Evolutionary conservation across 2,888 invertebrate genomes (phyloP), one percentile per base, ranked within the genome.

Genomic region (Parasteatoda lunata): DNA sequence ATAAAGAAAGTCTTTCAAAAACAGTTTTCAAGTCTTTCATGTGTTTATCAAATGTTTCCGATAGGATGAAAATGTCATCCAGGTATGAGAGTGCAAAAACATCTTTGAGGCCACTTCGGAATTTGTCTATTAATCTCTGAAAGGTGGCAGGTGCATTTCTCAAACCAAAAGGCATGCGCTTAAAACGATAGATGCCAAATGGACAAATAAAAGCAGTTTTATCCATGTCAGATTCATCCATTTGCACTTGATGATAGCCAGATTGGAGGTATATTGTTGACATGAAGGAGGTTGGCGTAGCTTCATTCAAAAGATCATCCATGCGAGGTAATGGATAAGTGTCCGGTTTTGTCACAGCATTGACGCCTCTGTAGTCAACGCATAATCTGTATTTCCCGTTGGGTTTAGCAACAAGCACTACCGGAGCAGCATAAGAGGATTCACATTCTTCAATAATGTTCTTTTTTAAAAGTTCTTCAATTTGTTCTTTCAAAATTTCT

Each of bases 201-300:
- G 76, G 76, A 48, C 76, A 76, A 3, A 49, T 48, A 13, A 65
- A 76, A 4, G n/a, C n/a, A n/a, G n/a, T n/a, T n/a, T n/a, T n/a
- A n/a, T n/a, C n/a, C n/a, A n/a, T n/a, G n/a, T n/a, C n/a, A n/a
- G n/a, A n/a, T 48, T 6, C 9, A 65, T 65, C 2, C 0, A 65
- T 48, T 45, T 75, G 3, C 5, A 65, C 6, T 49, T 76, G 65
- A 47, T 76, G 76, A 45, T 76, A 76, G 3, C 64, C 76, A 65
- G 47, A 15, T 47, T 47, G 47, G 2, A 76, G 1, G n/a, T 76
- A 65, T 47, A 65, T 3, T 1, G 48, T 64, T 45, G 65, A 65
- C 66, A 66, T 76, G 3, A 7, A 76, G 0, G 65, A 1, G 0
- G 65, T 66, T 1, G 5, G n/a, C 48, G n/a, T 65, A 3, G 65